Percentiles rank a stretch among this genome's conserved stretches.
Evolutionary conservation across 2,797 vertebrate genomes (phyloP).

Genomic region (Corythornis leucogaster): DNA sequence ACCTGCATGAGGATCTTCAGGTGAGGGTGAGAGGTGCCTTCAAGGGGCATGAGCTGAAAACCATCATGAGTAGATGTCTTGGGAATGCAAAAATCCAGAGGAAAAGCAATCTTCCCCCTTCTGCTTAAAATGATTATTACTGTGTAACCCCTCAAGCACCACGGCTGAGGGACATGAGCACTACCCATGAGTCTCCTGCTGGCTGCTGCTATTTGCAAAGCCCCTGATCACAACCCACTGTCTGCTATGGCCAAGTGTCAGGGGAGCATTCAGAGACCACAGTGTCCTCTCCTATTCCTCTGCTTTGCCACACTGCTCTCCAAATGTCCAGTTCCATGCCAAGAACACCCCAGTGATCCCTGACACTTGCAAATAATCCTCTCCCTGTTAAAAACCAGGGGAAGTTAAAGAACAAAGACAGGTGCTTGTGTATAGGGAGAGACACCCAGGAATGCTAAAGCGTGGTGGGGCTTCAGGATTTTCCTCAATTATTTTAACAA

Average conservation of each 20-base stretch:
- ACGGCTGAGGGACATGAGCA: background rate
- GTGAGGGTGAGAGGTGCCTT: background rate
- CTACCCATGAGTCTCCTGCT: background rate
- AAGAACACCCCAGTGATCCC: background rate
- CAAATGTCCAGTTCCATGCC: fast-evolving
- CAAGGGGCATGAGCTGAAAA: background rate
- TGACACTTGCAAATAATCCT: background rate
- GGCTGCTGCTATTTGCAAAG: background rate
- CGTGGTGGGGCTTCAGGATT: background rate
- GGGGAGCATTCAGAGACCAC: background rate
- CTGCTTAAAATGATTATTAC: background rate
- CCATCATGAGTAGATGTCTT: background rate
- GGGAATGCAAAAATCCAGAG: background rate
- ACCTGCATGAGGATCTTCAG: background rate
- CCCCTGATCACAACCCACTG: too few species aligned
- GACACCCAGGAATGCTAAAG: background rate
- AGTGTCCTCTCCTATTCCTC: background rate
- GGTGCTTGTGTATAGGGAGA: background rate
- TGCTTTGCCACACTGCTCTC: background rate
- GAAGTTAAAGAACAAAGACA: fast-evolving
- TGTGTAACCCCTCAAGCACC: too few species aligned
- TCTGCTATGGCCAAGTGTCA: background rate
- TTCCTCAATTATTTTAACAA: background rate
- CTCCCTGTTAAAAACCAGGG: background rate
- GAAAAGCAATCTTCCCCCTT: background rate